Base-by-base conservation (phyloP, 2,113 vertebrate species). In the Ameiurus melas region DNA sequence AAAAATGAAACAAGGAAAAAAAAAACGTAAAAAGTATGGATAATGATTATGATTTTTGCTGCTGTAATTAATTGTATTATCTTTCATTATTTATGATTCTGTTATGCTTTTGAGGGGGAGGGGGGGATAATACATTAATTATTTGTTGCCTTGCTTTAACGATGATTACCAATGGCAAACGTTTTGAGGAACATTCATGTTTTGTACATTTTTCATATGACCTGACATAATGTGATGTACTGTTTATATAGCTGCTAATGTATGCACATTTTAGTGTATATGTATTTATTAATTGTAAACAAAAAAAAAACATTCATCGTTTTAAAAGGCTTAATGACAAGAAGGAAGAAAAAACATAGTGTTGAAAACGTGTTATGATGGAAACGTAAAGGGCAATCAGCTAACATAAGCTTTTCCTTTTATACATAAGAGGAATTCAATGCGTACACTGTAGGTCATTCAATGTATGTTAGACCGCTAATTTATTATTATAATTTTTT, bases 161-260 rank as follows among this genome's bases (percentile, higher is more conserved):
- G 96, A 96, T 92, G 90, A 96, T 95, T 94, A 95, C 96, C 96
- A 94, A 91, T 86, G 92, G 90, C 95, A 96, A 95, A 96, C 94
- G 97, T 97, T 98, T 97, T 96, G 95, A 96, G 93, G 94, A 95
- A 96, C 97, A 96, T 97, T 96, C 97, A 96, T 96, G 95, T 98
- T 98, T 97, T 98, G 97, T 99, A 98, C 96, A 97, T 98, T 97
- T 91, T 98, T 97, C 98, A 98, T 98, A 97, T 95, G 96, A 97
- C 96, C 97, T 96, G 95, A 96, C 96, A 96, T 97, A 96, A 97
- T 97, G 97, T 97, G 97, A 97, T 95, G 97, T 98, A 96, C 96
- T 97, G 97, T 97, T 97, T 96, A 96, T 96, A 96, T 97, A 98
- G 97, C 97, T 98, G 97, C 98, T 97, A 95, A 96, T 95, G 97